Evolutionary conservation across 2,797 vertebrate genomes (phyloP).

Genomic region (Poecilia wingei): DNA sequence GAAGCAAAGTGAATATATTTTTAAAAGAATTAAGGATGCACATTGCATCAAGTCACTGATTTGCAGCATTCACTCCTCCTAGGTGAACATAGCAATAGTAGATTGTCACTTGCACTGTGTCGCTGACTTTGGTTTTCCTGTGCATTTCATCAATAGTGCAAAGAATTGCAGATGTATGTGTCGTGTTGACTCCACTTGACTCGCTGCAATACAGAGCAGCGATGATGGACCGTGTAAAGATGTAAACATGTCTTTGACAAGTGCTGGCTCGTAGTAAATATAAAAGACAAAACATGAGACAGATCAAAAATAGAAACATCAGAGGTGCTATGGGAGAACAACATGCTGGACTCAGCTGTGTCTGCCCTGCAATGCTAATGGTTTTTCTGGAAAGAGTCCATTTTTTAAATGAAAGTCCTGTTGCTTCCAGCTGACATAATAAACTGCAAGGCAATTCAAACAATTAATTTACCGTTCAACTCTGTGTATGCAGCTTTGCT

Average conservation of each 20-base stretch:
- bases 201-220: conserved; percentile 3
- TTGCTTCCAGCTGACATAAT: conserved; percentile 9
- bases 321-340: not conserved
- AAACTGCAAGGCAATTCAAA: conserved; percentile 12
- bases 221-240: conserved; percentile 4
- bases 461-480: not conserved
- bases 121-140: not conserved
- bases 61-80: not conserved
- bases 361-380: conserved; percentile 4
- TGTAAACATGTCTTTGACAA: not conserved
- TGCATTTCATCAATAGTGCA: conserved; percentile 4
- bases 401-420: conserved; percentile 6
- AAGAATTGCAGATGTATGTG: not conserved
- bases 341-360: conserved; percentile 3
- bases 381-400: conserved; percentile 16
- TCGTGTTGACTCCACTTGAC: not conserved
- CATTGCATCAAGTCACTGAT: not conserved
- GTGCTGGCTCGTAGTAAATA: not conserved
- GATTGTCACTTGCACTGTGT: not conserved
- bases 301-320: conserved; percentile 4
- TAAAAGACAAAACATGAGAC: not conserved
- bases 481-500: not conserved
- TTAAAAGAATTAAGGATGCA: not conserved
- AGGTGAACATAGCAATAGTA: not conserved
- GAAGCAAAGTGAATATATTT: not conserved